Base-by-base conservation (phyloP, 2,113 vertebrate species). In the Oreotragus oreotragus region DNA sequence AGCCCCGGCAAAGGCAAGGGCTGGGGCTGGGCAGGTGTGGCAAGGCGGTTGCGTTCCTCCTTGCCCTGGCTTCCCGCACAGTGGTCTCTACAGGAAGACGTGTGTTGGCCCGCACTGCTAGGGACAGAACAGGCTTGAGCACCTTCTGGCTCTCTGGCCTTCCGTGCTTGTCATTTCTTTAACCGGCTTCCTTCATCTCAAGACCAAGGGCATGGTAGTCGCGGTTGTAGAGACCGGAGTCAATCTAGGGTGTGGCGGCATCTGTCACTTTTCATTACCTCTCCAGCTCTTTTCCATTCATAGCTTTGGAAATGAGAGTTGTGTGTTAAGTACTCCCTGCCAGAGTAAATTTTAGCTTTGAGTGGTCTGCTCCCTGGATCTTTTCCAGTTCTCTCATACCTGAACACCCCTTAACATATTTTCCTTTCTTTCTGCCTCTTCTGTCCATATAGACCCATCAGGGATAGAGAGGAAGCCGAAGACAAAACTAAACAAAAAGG, bases 201-300 rank as follows among this genome's bases (percentile, higher is more conserved):
- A 58, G 90, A 89, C 30, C 47, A 10, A 15, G 64, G 55, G 49
- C 90, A 25, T 1, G 11, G 19, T 23, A 30, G 73, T 91, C 87
- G 2, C 1, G 33, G 17, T 39, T 4, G n/a, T 28, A 28, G 23
- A 64, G 70, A 96, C 80, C 45, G 16, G 90, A 90, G 76, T 77
- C 85, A 25, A n/a, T n/a, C 55, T 83, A 95, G 98, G 98, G 98
- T 96, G 98, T 98, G 97, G 97, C 77, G 17, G 76, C 55, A 15
- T 57, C 83, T 58, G 95, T 90, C 90, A 58, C 81, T 98, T 96
- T 84, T 51, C 70, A 1, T 81, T 77, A 79, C 45, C 49, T 87
- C 58, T 81, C 58, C 58, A 27, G 60, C 30, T 77, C 55, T 77
- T 28, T 76, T 57, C 90, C 77, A n/a, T 91, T 83, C 96, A 49